phyloP scores from a whole-genome alignment of 2,113 vertebrate genomes.

The Oreotragus oreotragus region DNA sequence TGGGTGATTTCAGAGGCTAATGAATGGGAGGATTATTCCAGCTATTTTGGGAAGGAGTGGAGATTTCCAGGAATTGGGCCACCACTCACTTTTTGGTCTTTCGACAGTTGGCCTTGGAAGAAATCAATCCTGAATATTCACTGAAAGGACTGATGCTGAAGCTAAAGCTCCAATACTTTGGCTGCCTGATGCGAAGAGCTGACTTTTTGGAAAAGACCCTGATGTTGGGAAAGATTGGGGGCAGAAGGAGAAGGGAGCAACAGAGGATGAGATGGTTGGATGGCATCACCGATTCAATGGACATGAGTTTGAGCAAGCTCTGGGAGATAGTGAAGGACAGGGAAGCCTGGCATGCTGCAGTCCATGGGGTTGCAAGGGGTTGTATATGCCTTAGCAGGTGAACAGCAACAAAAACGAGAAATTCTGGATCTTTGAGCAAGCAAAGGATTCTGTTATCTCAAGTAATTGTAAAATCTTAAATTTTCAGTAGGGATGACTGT shows the following conservation, averaged over 20 bases:
- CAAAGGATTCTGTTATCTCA: background rate
- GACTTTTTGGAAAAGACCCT: background rate
- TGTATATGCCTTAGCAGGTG: rapidly evolving
- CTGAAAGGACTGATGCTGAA: background rate
- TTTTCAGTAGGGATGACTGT: background rate
- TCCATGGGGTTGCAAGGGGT: background rate
- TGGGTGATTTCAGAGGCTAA: background rate
- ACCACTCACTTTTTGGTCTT: background rate
- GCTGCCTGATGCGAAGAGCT: background rate
- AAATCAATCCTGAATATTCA: background rate
- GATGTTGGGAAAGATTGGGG: background rate
- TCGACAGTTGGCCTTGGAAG: background rate
- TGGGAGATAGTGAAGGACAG: background rate
- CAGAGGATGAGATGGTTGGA: background rate
- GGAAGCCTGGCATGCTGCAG: background rate
- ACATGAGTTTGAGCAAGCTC: background rate
- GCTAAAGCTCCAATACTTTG: background rate
- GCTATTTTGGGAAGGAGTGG: background rate
- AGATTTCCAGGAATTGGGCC: background rate
- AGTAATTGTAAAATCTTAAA: background rate
- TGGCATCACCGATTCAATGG: background rate
- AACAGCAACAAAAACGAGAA: background rate
- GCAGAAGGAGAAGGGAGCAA: background rate
- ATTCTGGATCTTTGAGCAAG: background rate
- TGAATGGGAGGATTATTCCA: background rate